Evolutionary conservation across 2,888 invertebrate species (phyloP).

Genomic region (Cyrtodaria siliqua): DNA sequence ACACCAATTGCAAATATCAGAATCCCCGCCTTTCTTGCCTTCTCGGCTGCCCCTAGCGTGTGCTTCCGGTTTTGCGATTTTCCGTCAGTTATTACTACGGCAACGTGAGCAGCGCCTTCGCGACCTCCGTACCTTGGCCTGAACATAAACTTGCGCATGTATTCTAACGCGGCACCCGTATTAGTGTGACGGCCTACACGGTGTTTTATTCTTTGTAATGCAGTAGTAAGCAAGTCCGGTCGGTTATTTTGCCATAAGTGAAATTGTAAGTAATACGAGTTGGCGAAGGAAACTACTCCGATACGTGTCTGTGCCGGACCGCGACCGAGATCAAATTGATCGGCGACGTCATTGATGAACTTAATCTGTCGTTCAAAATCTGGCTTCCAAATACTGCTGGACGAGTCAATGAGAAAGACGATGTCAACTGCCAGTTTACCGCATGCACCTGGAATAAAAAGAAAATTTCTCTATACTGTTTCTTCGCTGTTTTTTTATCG

Average conservation of each 20-base stretch:
- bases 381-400: conserved; percentile 69
- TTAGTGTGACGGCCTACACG: conserved; percentile 56
- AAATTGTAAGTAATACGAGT: conserved; percentile 61
- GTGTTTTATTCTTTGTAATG: conserved; percentile 59
- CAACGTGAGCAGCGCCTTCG: conserved; percentile 56
- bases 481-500: too few relatives aligned
- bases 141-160: conserved; percentile 65
- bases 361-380: conserved; percentile 68
- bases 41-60: conserved; percentile 53
- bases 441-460: conserved; percentile 27
- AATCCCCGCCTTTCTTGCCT: conserved; percentile 51
- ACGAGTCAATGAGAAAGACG: conserved; percentile 72
- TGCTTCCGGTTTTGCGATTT: conserved; percentile 56
- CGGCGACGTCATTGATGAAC: conserved; percentile 65
- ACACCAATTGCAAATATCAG: conserved; percentile 71
- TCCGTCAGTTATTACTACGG: conserved; percentile 70
- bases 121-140: conserved; percentile 60
- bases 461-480: too few relatives aligned
- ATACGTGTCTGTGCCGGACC: conserved; percentile 62
- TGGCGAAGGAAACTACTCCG: conserved; percentile 62
- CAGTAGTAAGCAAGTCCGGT: conserved; percentile 41
- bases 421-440: conserved; percentile 58
- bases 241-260: conserved; percentile 63
- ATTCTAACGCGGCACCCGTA: conserved; percentile 58
- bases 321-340: conserved; percentile 64